phyloP scores from a whole-genome alignment of 2,113 vertebrate species.

The Oreamnos americanus region DNA sequence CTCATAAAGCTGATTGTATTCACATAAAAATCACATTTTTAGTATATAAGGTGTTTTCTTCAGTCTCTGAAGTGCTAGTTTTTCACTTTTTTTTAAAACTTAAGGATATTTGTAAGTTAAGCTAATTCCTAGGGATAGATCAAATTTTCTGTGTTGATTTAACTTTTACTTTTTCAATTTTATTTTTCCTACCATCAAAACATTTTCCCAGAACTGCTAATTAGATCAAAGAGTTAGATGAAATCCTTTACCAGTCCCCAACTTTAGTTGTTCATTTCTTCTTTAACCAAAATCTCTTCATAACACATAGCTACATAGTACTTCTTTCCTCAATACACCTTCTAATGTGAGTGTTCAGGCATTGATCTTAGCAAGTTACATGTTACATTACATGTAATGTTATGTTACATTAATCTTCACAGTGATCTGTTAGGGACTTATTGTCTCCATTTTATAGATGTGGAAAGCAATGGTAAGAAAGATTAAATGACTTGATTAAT shows the following conservation, averaged over 20 bases:
- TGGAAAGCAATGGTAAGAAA: background rate
- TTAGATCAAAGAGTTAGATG: background rate
- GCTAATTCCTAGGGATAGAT: background rate
- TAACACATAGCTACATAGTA: background rate
- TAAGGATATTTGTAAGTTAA: conserved; percentile 4
- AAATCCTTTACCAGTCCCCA: background rate
- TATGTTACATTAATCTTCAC: background rate
- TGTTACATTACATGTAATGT: background rate
- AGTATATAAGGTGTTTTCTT: conserved; percentile 11
- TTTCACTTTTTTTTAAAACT: background rate
- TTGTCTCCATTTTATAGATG: background rate
- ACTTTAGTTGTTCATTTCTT: conserved; percentile 33
- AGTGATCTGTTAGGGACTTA: background rate
- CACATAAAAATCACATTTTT: conserved; percentile 20
- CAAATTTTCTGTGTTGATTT: background rate
- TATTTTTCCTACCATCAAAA: background rate
- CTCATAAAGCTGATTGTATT: background rate
- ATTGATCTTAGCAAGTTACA: background rate
- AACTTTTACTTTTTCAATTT: background rate
- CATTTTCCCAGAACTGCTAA: background rate
- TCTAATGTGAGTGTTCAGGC: background rate
- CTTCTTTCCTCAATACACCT: background rate
- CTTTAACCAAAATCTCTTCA: background rate
- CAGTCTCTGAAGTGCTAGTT: background rate
- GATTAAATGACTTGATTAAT: background rate